Conservation (phyloP, 2,888 invertebrate species). For the Myopa testacea region DNA sequence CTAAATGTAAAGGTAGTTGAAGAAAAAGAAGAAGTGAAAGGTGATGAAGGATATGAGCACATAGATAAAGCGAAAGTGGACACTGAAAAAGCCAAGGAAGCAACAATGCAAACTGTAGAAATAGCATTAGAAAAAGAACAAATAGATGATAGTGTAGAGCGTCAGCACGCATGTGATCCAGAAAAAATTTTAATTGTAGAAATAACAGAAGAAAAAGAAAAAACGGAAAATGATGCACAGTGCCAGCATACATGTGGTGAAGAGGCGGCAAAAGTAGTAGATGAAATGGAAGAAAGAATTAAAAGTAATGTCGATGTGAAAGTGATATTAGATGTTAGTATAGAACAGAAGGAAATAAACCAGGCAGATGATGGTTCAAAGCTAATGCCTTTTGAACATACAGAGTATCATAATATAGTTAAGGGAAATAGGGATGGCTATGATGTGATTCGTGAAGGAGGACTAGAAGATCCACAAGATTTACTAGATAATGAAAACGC, state of each 20-base stretch:
- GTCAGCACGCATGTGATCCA: background rate
- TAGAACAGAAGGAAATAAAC: background rate
- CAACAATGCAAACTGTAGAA: no score
- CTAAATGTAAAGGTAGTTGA: background rate
- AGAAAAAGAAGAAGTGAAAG: background rate
- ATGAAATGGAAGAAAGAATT: background rate
- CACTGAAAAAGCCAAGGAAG: slow-evolving; percentile 3
- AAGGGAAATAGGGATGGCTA: no score
- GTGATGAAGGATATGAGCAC: background rate
- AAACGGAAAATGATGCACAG: no score
- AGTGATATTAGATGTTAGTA: background rate
- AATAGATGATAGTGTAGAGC: background rate
- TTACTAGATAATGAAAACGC: background rate
- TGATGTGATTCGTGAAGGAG: background rate
- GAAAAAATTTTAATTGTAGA: background rate
- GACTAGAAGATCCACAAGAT: background rate
- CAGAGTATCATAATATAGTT: no score
- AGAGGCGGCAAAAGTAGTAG: no score
- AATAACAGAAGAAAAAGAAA: background rate
- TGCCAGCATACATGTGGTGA: no score
- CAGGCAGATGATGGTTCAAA: background rate
- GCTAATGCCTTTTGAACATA: no score
- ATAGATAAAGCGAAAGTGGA: background rate
- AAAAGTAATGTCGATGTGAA: background rate
- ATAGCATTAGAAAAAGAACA: background rate